Evolutionary conservation across 2,888 invertebrate species (phyloP).

Genomic region (Polymixis lichenea): DNA sequence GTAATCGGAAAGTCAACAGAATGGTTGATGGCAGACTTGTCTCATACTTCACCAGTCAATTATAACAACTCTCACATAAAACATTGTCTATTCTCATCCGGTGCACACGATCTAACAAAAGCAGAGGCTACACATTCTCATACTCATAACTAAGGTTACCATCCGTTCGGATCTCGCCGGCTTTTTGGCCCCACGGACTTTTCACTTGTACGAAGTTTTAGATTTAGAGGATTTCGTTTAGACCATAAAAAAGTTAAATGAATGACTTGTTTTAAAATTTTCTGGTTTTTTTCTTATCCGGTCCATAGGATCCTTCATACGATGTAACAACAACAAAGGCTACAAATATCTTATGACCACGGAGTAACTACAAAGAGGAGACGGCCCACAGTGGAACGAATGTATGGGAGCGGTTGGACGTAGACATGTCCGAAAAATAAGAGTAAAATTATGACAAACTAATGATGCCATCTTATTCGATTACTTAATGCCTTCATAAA

Average conservation of each 20-base stretch:
- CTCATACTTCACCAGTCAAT: constrained; percentile 1
- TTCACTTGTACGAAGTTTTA: background rate
- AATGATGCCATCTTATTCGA: no score
- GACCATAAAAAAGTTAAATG: background rate
- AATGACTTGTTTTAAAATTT: no score
- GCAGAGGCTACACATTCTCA: background rate
- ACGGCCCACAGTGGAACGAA: no score
- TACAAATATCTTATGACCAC: no score
- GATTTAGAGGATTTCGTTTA: background rate
- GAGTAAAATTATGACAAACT: no score
- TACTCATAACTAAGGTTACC: background rate
- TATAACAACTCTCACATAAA: constrained; percentile 19
- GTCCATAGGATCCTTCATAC: no score
- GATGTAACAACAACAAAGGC: no score
- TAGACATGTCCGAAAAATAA: no score
- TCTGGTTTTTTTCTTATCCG: no score
- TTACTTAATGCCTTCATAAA: no score
- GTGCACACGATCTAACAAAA: constrained; percentile 25
- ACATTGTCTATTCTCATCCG: constrained; percentile 9
- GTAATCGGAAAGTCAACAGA: background rate
- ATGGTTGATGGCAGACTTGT: background rate
- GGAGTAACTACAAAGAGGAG: no score
- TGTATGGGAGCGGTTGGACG: no score
- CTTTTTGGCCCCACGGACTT: background rate
- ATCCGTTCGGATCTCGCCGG: background rate